Base-by-base conservation (phyloP, 2,888 invertebrate genomes). In the Limenitis camilla region DNA sequence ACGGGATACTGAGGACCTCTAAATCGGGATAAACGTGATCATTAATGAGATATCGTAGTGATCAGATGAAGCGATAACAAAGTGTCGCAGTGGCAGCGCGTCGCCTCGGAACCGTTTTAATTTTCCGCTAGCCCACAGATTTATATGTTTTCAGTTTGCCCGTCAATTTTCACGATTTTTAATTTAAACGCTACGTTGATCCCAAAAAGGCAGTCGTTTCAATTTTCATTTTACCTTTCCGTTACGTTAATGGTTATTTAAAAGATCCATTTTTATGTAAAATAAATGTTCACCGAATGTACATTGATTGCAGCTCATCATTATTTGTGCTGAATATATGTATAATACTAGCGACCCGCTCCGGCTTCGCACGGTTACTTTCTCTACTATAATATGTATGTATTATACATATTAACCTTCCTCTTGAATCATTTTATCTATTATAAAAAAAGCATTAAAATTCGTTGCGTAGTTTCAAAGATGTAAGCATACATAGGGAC, bases 51-150 rank as follows among this genome's bases (percentile, higher is more conserved):
- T 50, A 50, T 53, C 38, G 40, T 42, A 49, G 28, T 58, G 67
- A 68, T 71, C 66, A 66, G 66, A 66, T 68, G 66, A 47, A 39
- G 46, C 62, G 59, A 61, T 55, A 57, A 59, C 62, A 63, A 65
- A 64, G 63, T 66, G 66, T 64, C 66, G 59, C 64, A 58, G 30
- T 11, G 45, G 58, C 64, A 58, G 56, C 60, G 55, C 65, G 59
- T 66, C 72, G 78, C 79, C 77, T 71, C 76, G 75, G 81, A 69
- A 67, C 71, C 72, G 72, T 81, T 84, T 84, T 84, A 84, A 84
- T 84, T 84, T 84, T 83, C 82, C 84, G 83, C 84, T 76, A 82
- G 81, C 78, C 72, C 70, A 66, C 74, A 73, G 82, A 83, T 81
- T 82, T 82, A 81, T 82, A 79, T 81, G 81, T 81, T 81, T 83